These are phyloP conservation scores for Conomelus anceps DNA, from an alignment of 2,888 invertebrate genomes.

Conservation along the genomic window DNA sequence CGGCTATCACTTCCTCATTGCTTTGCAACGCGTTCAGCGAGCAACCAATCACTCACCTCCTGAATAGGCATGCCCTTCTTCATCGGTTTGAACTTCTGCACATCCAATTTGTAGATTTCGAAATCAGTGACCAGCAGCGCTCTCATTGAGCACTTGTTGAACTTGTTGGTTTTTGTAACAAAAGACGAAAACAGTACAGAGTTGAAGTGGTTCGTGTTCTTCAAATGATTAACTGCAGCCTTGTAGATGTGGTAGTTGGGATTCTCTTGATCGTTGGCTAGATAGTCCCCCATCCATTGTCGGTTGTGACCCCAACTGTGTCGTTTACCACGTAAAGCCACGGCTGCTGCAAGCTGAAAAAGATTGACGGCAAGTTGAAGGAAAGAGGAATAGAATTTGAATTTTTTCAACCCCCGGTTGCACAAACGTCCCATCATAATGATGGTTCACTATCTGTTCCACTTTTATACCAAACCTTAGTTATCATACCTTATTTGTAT, in stretches of 20 bases:
- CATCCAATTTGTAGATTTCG: conserved; percentile 80
- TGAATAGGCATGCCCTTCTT: conserved; percentile 74
- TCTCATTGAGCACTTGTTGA: conserved; percentile 76
- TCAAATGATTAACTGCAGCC: conserved; percentile 59
- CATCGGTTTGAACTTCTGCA: conserved; percentile 77
- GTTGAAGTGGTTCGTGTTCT: conserved; percentile 58
- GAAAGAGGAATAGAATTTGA: neutral
- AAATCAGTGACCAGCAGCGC: conserved; percentile 82
- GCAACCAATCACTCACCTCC: conserved; percentile 57
- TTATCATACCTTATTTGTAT: too few species aligned
- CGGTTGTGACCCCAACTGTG: conserved; percentile 66
- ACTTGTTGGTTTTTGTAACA: conserved; percentile 62
- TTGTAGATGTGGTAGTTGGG: conserved; percentile 57
- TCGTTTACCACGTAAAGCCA: conserved; percentile 59
- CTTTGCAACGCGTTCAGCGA: too few species aligned
- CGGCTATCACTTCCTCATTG: too few species aligned
- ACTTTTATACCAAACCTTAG: too few species aligned
- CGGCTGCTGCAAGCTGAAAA: conserved; percentile 59
- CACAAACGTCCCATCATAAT: too few species aligned
- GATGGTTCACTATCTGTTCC: too few species aligned
- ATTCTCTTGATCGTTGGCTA: conserved; percentile 61
- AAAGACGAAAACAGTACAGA: conserved; percentile 58
- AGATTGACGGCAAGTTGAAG: neutral
- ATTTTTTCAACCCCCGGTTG: too few species aligned
- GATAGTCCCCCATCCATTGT: conserved; percentile 80